Base-by-base conservation (phyloP, 2,113 vertebrate species). In the Kryptolebias marmoratus region DNA sequence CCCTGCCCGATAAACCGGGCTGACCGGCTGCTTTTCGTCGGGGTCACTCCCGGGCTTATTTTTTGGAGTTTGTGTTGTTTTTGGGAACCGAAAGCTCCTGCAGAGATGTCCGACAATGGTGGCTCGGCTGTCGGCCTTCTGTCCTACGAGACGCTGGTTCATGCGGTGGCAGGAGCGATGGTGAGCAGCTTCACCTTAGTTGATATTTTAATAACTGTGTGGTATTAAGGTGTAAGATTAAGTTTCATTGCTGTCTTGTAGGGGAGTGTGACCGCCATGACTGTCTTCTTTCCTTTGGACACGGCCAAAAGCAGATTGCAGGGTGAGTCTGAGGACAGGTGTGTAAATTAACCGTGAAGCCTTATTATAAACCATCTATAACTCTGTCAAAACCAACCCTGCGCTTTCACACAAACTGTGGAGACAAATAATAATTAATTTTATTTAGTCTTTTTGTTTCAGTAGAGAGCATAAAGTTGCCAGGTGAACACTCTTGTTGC, bases 221-320 rank as follows among this genome's bases (percentile, higher is more conserved):
- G n/a, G 3, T 48, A 22, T 49, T 48, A 4, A 22, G n/a, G 68
- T 55, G 16, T 47, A 11, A 5, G 8, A 9, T 12, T 16, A 9
- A 67, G 42, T 18, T 0, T 47, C 15, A 0, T 65, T 42, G 39
- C 9, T 78, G 55, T 76, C 3, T 71, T 77, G 12, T 3, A 95
- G 94, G 94, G 94, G 4, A 94, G 94, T 57, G 89, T 88, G 80
- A 94, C 92, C 7, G 94, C 94, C 0, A 94, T 95, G 93, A 92
- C 73, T 2, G 91, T 94, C 58, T 95, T 95, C 81, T 95, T 93
- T 39, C 94, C 94, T 61, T 18, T 95, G 91, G 94, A 95, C 65
- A 95, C 94, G 11, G 94, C 94, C n/a, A 94, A 94, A 74, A 93
- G 94, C 81, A 86, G 94, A 79, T 85, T 95, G 36, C 94, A 95